A percentile compares a stretch with the other conserved stretches of the same genome.
Evolutionary conservation across 2,113 vertebrate species (phyloP).

Genomic region (Phalacrocorax carbo): DNA sequence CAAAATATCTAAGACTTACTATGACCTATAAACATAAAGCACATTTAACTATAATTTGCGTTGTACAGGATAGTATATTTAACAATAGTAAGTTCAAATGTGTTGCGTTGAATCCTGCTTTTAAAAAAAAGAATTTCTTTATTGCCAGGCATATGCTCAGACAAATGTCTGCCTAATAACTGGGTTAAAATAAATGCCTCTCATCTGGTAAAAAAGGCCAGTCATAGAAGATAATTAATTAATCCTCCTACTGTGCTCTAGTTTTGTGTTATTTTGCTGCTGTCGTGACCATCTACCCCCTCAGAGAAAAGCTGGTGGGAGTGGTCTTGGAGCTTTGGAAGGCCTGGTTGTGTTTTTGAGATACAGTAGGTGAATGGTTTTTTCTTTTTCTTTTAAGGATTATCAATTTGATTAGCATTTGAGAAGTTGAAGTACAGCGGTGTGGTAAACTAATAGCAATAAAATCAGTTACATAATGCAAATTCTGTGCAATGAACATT

Average conservation of each 20-base stretch:
- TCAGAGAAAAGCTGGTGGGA: background rate
- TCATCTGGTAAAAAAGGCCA: background rate
- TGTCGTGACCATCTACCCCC: background rate
- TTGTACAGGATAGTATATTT: background rate
- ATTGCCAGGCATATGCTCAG: background rate
- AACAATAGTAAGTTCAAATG: background rate
- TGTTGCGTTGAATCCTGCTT: background rate
- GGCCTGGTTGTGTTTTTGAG: background rate
- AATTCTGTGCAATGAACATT: background rate
- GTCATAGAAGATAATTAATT: background rate
- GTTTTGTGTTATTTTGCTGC: background rate
- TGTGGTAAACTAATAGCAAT: background rate
- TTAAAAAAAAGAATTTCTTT: background rate
- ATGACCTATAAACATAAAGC: background rate
- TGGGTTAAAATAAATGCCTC: background rate
- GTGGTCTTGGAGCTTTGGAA: background rate
- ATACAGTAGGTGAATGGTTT: background rate
- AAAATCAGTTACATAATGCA: background rate
- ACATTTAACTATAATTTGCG: background rate
- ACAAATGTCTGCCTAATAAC: background rate
- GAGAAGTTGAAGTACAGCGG: background rate
- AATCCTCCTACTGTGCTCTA: background rate
- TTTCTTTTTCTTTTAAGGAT: background rate
- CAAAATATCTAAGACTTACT: background rate
- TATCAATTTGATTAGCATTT: background rate